Evolutionary conservation across 2,797 vertebrate genomes (phyloP).

Genomic region (Synaphobranchus kaupii): DNA sequence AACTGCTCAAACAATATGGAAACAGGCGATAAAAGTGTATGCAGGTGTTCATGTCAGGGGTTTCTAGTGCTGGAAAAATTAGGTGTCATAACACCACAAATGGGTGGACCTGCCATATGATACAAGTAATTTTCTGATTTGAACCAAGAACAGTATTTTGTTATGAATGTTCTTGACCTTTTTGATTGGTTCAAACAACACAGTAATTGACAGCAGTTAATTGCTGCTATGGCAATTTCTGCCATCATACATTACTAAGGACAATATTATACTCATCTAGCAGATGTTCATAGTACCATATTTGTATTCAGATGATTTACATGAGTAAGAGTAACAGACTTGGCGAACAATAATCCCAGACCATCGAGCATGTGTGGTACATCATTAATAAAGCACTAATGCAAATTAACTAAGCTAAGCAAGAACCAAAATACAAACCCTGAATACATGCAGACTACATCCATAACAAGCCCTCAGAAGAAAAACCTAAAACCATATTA

Average conservation of each 20-base stretch:
- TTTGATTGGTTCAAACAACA: neutral
- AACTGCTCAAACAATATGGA: neutral
- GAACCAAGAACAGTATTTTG: neutral
- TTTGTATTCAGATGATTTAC: too few relatives aligned
- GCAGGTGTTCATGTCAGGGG: neutral
- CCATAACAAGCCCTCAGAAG: neutral
- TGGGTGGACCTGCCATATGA: neutral
- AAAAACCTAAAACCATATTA: neutral
- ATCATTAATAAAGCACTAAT: neutral
- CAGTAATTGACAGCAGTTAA: neutral
- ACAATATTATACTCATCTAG: neutral
- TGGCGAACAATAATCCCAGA: too few relatives aligned
- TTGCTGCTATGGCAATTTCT: neutral
- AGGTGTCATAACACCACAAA: neutral
- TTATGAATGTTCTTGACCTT: neutral
- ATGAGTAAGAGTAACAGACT: too few relatives aligned
- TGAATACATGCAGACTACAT: neutral
- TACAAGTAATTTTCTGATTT: neutral
- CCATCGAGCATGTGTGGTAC: too few relatives aligned
- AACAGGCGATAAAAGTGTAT: neutral
- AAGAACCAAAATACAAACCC: neutral
- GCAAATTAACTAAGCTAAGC: neutral
- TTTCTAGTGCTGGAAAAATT: neutral
- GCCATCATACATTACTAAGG: neutral
- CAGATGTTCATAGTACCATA: too few relatives aligned